A percentile compares a stretch with the other conserved stretches of the same genome.
Evolutionary conservation across 2,797 vertebrate genomes (phyloP).

Genomic region (Lemur catta): DNA sequence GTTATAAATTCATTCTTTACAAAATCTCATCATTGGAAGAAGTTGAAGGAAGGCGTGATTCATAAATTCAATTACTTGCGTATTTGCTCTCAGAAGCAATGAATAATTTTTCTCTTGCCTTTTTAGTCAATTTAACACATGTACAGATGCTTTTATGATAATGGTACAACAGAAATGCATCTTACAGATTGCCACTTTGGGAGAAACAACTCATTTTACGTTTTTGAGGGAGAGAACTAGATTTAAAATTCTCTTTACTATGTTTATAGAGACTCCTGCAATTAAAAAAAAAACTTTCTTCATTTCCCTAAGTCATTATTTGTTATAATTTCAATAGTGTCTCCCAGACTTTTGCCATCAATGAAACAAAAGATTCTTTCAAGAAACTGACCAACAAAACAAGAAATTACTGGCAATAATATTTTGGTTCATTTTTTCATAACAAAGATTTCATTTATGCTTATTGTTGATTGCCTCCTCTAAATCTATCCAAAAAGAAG

Average conservation of each 20-base stretch:
- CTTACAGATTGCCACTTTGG: not conserved
- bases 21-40: not conserved
- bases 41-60: not conserved
- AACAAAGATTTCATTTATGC: not conserved
- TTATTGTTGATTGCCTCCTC: not conserved
- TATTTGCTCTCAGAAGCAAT: not conserved
- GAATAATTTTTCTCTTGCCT: not conserved
- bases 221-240: not conserved
- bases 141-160: not conserved
- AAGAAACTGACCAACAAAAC: not conserved
- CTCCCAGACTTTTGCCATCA: not conserved
- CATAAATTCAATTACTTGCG: not conserved
- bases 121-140: not conserved
- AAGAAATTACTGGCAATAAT: not conserved
- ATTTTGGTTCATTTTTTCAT: constrained; percentile 24
- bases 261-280: not conserved
- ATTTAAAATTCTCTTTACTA: constrained; percentile 21
- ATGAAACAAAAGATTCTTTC: constrained; percentile 22
- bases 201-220: not conserved
- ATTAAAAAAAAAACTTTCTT: not conserved
- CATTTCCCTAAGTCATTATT: not conserved
- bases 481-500: not conserved
- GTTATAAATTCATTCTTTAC: not conserved
- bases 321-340: not conserved
- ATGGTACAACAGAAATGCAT: not conserved